Evolutionary conservation across 2,797 vertebrate species (phyloP).

Genomic region (Sebastes hopkinsi): DNA sequence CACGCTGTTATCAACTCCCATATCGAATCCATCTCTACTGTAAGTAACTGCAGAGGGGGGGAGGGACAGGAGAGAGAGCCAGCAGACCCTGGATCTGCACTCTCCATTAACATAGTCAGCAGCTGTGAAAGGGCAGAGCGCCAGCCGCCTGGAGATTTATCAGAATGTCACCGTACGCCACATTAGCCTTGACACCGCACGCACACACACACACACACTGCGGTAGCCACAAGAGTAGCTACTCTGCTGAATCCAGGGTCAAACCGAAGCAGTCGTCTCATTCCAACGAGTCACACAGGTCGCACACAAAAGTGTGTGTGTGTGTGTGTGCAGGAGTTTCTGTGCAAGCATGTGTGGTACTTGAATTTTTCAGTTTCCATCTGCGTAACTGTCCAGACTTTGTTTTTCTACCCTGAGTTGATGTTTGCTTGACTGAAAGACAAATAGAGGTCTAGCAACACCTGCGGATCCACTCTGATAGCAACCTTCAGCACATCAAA

Average conservation of each 20-base stretch:
- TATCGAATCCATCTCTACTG: conserved; percentile 27
- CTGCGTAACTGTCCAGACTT: background rate
- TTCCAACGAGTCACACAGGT: conserved; percentile 7
- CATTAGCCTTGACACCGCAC: conserved; percentile 55
- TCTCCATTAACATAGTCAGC: conserved; percentile 70
- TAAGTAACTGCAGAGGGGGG: conserved; percentile 6
- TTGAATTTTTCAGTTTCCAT: background rate
- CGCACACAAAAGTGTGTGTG: background rate
- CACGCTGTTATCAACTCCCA: conserved; percentile 6
- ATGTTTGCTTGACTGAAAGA: conserved; percentile 26
- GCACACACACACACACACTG: background rate
- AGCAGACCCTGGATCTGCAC: conserved; percentile 44
- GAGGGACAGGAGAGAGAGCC: background rate
- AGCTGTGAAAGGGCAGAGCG: conserved; percentile 72
- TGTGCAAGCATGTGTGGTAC: background rate
- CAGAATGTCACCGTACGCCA: conserved; percentile 61
- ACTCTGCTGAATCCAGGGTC: conserved; percentile 48
- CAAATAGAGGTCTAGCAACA: conserved; percentile 30
- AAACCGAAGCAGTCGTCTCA: conserved; percentile 50
- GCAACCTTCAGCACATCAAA: conserved; percentile 57
- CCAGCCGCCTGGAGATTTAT: conserved; percentile 61
- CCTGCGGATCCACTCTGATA: conserved; percentile 15
- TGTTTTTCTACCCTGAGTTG: background rate
- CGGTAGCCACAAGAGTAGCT: background rate
- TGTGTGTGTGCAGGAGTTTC: background rate